phyloP scores from a whole-genome alignment of 2,797 vertebrate genomes.

The Sebastes minor region DNA sequence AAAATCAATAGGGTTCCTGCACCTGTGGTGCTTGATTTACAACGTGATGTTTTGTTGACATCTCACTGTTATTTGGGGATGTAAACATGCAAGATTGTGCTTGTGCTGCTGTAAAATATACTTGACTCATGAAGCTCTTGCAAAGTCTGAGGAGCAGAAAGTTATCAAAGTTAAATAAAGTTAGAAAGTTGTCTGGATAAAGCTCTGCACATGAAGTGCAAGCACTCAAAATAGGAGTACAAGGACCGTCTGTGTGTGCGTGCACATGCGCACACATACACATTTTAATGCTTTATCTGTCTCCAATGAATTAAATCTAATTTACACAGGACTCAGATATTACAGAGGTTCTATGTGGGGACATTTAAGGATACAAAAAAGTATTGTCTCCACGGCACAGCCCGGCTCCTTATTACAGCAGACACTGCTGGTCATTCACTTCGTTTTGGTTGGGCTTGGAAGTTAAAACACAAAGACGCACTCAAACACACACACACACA shows the following conservation, averaged over 20 bases:
- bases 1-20: constrained; percentile 36
- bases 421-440: constrained; percentile 64
- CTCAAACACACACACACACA: background rate
- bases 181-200: constrained; percentile 36
- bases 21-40: constrained; percentile 34
- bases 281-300: constrained; percentile 61
- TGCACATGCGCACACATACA: constrained; percentile 28
- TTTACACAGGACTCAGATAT: constrained; percentile 66
- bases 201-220: constrained; percentile 24
- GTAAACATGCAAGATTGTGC: constrained; percentile 39
- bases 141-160: constrained; percentile 21
- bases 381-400: constrained; percentile 54
- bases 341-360: constrained; percentile 60
- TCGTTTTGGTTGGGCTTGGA: constrained; percentile 35
- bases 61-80: constrained; percentile 32
- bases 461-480: constrained; percentile 53
- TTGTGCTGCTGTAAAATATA: constrained; percentile 13
- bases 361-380: constrained; percentile 67
- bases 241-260: constrained; percentile 19
- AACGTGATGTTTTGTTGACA: constrained; percentile 40
- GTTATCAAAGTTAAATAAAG: constrained; percentile 62
- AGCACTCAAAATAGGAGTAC: constrained; percentile 33
- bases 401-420: constrained; percentile 59
- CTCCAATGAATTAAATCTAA: constrained; percentile 70
- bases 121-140: constrained; percentile 8